Percentiles rank a stretch among this genome's conserved stretches.
phyloP scores from a whole-genome alignment of 2,888 invertebrate genomes.

The Ormyrus nitidulus region DNA sequence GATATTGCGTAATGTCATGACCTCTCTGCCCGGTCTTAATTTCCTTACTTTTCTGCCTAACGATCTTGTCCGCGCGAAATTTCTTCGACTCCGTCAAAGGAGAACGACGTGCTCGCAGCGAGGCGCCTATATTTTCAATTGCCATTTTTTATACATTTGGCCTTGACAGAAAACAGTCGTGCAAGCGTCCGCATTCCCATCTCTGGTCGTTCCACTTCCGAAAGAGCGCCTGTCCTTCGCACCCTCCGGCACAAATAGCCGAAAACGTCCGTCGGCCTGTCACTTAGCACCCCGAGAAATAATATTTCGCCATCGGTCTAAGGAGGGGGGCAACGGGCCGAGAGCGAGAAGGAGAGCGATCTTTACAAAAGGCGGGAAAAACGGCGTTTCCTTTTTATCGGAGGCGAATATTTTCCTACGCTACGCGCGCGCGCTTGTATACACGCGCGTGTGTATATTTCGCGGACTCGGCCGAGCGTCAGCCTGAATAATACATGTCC shows the following conservation, averaged over 20 bases:
- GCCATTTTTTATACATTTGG: no score
- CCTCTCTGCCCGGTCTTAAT: neutral
- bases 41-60: no score
- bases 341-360: neutral
- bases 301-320: conserved; percentile 64
- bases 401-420: neutral
- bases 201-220: no score
- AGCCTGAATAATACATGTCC: conserved; percentile 73
- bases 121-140: no score
- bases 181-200: no score
- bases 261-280: conserved; percentile 68
- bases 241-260: conserved; percentile 63
- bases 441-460: neutral
- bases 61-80: no score
- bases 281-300: conserved; percentile 70
- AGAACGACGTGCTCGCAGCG: no score
- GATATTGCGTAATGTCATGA: conserved; percentile 56
- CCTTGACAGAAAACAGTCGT: no score
- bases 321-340: conserved; percentile 1
- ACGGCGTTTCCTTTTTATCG: no score
- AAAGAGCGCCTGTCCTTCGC: neutral
- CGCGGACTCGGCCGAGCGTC: conserved; percentile 61
- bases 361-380: no score
- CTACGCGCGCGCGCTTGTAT: neutral
- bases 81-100: no score